Base-by-base conservation (phyloP, 2,113 vertebrate species). In the Hydropotes inermis region DNA sequence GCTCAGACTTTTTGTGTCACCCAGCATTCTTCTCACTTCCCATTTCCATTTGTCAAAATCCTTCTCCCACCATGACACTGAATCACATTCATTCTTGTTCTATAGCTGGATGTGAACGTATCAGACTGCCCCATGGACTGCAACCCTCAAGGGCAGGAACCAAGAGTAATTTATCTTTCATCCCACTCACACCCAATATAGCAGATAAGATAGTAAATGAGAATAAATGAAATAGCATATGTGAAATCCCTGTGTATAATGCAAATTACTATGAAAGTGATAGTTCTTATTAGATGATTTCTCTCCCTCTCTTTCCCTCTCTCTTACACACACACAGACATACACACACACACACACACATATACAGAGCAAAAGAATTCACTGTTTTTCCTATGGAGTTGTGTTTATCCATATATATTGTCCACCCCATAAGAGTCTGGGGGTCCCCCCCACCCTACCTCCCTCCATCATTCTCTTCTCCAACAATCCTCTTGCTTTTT, bases 191-290 rank as follows among this genome's bases (percentile, higher is more conserved):
- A 95, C 90, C 81, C 61, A 92, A 94, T 16, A 88, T 86, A 87
- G 79, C 67, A 91, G 27, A 76, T 88, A 95, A 93, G 60, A 90
- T 12, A 94, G 70, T 95, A 96, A 95, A 94, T 97, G 91, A 97
- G 50, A 96, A 96, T 92, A 96, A 96, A 98, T 96, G 85, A 96
- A 97, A 94, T 70, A 97, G 61, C 92, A 83, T 94, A 95, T 95
- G 64, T 96, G 84, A 96, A 96, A 89, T 92, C 88, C 55, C 88
- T 64, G n/a, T 67, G 67, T 88, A 92, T 93, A 74, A 82, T 95
- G 64, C 79, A 97, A 97, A 94, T 95, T 85, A 94, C 84, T 78
- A 27, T 78, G 28, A 82, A 94, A 87, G 54, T 83, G 78, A 50
- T 86, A 58, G n/a, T 58, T 96, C 45, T 95, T 85, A 91, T 93